Base-by-base conservation (phyloP, 2,113 vertebrate genomes). In the Bettongia penicillata region DNA sequence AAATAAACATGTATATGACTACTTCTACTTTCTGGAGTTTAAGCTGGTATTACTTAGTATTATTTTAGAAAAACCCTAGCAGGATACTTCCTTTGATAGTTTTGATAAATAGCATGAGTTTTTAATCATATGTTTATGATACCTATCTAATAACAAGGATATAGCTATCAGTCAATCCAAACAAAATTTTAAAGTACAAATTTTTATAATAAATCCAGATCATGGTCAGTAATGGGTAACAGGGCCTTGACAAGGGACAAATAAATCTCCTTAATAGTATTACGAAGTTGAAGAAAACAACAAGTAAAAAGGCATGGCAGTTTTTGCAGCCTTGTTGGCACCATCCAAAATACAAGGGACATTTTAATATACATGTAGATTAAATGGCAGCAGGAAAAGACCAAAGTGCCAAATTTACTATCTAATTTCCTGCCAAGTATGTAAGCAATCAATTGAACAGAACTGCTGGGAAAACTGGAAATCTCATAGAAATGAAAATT, bases 141-240 rank as follows among this genome's bases (percentile, higher is more conserved):
- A 61, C 94, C 95, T 95, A 48, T 31, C 92, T 11, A 51, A 92
- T 43, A 43, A 55, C 53, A 10, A 90, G 51, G 92, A 48, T 94
- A 93, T 61, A 96, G 53, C 91, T 91, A 11, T n/a, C 47, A 94
- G 91, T 95, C 92, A 96, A 90, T 90, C 22, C 50, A 92, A 92
- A 61, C 11, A 89, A 51, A 92, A 31, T 50, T 94, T 77, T n/a
- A 48, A 90, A 52, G 53, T 91, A 47, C 95, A 96, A 94, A 53
- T 43, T 53, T 93, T 90, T 37, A 90, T 55, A 94, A 93, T 53
- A 96, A 96, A 96, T 92, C 49, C 57, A 93, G 91, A 96, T 90
- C 50, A n/a, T 47, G 0, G 0, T 47, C 37, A 51, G 31, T 50
- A 90, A 90, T 50, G 5, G 28, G 9, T 92, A 28, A 0, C 52